Percentiles rank a stretch among this genome's conserved stretches.
phyloP scores from a whole-genome alignment of 2,113 vertebrate species.

The Acrocephalus kingi region DNA sequence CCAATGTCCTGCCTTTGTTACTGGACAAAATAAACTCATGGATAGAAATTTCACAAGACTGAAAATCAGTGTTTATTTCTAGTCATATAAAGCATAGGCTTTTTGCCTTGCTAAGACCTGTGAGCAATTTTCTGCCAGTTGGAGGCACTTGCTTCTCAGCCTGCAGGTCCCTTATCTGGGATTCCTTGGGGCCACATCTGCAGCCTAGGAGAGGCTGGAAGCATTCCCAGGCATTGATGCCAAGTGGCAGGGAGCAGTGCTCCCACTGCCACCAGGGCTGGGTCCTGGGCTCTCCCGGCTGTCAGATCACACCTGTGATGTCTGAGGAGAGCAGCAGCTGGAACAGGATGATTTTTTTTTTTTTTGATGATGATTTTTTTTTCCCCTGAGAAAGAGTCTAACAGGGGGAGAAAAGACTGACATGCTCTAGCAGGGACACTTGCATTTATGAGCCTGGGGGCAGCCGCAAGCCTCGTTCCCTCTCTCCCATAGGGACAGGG shows the following conservation, averaged over 20 bases:
- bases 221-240: background rate
- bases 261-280: background rate
- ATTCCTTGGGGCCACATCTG: background rate
- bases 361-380: background rate
- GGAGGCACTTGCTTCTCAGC: background rate
- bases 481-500: background rate
- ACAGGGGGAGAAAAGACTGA: background rate
- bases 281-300: background rate
- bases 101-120: background rate
- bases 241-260: background rate
- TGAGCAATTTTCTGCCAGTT: background rate
- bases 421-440: background rate
- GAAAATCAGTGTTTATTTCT: background rate
- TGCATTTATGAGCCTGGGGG: background rate
- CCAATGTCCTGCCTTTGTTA: background rate
- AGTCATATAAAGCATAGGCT: fast-evolving
- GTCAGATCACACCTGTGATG: background rate
- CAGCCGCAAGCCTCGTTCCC: background rate
- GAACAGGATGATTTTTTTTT: background rate
- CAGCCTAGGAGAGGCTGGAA: background rate
- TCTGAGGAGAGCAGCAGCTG: background rate
- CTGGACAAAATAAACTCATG: background rate
- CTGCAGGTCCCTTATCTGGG: background rate
- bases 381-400: background rate
- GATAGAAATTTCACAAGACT: background rate